Percentiles rank a stretch among this genome's conserved stretches.
Evolutionary conservation across 2,797 vertebrate species (phyloP).

Genomic region (Chelon labrosus): DNA sequence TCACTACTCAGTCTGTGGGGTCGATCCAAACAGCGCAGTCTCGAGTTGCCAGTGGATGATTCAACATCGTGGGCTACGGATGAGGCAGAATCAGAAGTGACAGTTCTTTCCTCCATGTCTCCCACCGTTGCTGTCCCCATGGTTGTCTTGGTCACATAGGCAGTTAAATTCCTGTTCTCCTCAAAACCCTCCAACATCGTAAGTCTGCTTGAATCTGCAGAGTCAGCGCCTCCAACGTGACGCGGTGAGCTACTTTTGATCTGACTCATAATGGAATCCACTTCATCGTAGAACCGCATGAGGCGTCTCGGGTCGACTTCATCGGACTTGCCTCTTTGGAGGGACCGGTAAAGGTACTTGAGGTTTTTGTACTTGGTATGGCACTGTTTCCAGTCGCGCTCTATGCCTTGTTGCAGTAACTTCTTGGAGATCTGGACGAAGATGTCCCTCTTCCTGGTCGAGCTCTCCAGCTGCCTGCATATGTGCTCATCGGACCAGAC

Average conservation of each 20-base stretch:
- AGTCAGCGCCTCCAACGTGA: constrained; percentile 34
- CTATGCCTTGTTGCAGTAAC: constrained; percentile 88
- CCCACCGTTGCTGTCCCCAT: neutral
- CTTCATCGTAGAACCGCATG: constrained; percentile 91
- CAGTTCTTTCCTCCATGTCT: constrained; percentile 47
- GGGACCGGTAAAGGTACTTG: constrained; percentile 91
- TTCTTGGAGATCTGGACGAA: constrained; percentile 91
- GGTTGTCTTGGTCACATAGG: constrained; percentile 41
- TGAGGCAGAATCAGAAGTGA: constrained; percentile 29
- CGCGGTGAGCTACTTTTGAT: constrained; percentile 21
- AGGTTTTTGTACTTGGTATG: constrained; percentile 93
- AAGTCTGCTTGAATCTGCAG: constrained; percentile 30
- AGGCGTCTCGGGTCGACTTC: constrained; percentile 84
- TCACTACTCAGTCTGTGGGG: constrained; percentile 60
- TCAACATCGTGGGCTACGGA: constrained; percentile 36
- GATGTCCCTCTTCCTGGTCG: constrained; percentile 92
- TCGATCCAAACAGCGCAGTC: constrained; percentile 27
- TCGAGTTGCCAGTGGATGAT: constrained; percentile 26
- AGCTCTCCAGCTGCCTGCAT: constrained; percentile 89
- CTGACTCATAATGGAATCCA: constrained; percentile 87
- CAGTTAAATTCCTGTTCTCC: constrained; percentile 34
- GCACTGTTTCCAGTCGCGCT: constrained; percentile 93
- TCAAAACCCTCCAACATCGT: constrained; percentile 35
- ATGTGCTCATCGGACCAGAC: constrained; percentile 90
- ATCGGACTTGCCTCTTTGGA: constrained; percentile 87